phyloP scores from a whole-genome alignment of 1,140 invertebrate species.

The Caenorhabditis briggsae region DNA sequence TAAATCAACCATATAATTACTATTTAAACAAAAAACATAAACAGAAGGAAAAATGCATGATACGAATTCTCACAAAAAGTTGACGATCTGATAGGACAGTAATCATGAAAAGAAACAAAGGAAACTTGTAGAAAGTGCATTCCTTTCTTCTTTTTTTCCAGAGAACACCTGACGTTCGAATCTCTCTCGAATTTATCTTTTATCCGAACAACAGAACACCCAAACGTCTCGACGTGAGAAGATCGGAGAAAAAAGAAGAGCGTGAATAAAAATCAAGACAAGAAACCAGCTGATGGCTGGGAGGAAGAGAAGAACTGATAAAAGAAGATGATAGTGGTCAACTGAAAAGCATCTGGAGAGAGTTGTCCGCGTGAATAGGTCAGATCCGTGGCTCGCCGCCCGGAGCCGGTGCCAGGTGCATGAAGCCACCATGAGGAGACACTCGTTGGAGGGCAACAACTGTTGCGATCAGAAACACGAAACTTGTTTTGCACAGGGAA shows the following conservation, averaged over 20 bases:
- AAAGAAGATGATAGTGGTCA: slow-evolving; percentile 44
- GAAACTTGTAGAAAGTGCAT: slow-evolving; percentile 5
- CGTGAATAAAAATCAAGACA: slow-evolving; percentile 46
- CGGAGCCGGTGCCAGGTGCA: slow-evolving; percentile 44
- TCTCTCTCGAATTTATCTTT: neutral
- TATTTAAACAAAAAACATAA: too few species aligned
- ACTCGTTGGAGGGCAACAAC: neutral
- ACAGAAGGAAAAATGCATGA: too few species aligned
- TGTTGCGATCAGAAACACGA: slow-evolving; percentile 43
- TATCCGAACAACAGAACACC: slow-evolving; percentile 47
- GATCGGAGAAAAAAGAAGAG: neutral
- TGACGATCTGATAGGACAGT: too few species aligned
- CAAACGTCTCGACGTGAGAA: neutral
- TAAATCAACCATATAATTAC: too few species aligned
- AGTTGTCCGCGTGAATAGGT: slow-evolving; percentile 44
- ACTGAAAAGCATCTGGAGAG: neutral
- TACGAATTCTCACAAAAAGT: too few species aligned
- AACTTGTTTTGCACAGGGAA: slow-evolving; percentile 46
- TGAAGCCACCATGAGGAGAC: slow-evolving; percentile 46
- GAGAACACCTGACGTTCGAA: slow-evolving; percentile 26
- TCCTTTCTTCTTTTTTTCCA: neutral
- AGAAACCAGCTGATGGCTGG: slow-evolving; percentile 8
- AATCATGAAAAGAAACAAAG: too few species aligned
- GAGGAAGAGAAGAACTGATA: too few species aligned
- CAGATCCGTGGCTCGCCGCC: slow-evolving; percentile 35